Conservation (phyloP, 2,113 vertebrate genomes). For the Tilapia sparmanii region DNA sequence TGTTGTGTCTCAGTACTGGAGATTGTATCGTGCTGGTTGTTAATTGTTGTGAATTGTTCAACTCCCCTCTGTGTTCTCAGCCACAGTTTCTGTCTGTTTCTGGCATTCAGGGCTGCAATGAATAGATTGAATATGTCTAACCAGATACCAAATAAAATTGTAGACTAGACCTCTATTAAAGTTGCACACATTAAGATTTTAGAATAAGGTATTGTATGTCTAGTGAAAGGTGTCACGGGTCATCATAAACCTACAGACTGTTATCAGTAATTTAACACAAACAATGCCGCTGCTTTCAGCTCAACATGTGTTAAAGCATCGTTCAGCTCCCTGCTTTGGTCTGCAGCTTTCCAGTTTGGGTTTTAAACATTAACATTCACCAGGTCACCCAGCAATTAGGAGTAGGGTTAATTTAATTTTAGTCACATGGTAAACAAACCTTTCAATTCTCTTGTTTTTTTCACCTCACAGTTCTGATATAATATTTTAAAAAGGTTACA, state of each 20-base stretch:
- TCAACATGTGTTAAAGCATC: background rate
- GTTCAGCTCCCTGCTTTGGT: background rate
- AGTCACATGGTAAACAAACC: background rate
- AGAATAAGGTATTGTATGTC: background rate
- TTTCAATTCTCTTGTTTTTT: background rate
- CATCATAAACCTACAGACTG: background rate
- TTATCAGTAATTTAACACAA: background rate
- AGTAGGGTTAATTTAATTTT: background rate
- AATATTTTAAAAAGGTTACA: background rate
- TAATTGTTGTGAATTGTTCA: conserved; percentile 61
- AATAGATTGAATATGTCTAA: background rate
- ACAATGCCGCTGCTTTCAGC: background rate
- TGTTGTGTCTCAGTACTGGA: conserved; percentile 46
- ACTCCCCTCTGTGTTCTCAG: conserved; percentile 17
- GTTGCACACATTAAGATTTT: background rate
- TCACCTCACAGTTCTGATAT: background rate
- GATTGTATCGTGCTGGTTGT: conserved; percentile 49
- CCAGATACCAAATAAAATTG: background rate
- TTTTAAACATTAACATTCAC: background rate
- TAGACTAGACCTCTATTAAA: background rate
- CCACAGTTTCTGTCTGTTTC: background rate
- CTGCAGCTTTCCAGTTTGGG: background rate
- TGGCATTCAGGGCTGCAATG: conserved; percentile 7
- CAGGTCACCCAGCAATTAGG: background rate
- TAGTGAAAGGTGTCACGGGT: background rate